phyloP scores from a whole-genome alignment of 2,888 invertebrate species.

The Dicyrtoma fusca region DNA sequence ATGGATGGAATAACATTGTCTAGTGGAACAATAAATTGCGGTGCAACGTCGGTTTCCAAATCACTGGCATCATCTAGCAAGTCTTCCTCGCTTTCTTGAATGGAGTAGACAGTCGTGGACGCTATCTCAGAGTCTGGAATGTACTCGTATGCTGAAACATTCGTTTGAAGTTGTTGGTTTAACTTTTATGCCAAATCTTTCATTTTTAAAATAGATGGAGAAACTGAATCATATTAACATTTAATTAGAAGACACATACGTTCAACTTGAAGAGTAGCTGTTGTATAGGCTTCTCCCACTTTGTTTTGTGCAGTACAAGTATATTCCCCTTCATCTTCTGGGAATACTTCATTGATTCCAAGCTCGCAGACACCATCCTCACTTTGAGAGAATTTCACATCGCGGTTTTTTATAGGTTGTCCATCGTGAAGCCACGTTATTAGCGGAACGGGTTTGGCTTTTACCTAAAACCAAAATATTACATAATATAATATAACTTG shows the following conservation, averaged over 20 bases:
- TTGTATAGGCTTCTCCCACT: constrained; percentile 78
- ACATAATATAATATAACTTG: neutral
- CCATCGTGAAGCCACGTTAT: constrained; percentile 79
- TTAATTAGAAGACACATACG: too few species aligned
- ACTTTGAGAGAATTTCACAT: constrained; percentile 71
- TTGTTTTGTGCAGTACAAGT: constrained; percentile 80
- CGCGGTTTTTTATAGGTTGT: constrained; percentile 71
- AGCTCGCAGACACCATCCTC: constrained; percentile 78
- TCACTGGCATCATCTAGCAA: constrained; percentile 63
- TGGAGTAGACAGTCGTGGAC: constrained; percentile 62
- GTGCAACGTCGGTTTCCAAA: constrained; percentile 38
- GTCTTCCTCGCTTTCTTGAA: constrained; percentile 77
- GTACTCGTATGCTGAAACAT: constrained; percentile 83
- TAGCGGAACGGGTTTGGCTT: constrained; percentile 77
- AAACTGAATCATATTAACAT: too few species aligned
- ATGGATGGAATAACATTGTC: constrained; percentile 42
- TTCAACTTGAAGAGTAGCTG: constrained; percentile 78
- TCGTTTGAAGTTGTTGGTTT: too few species aligned
- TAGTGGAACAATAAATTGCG: constrained; percentile 39
- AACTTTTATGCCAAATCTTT: too few species aligned
- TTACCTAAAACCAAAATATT: constrained; percentile 61
- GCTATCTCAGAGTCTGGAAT: constrained; percentile 83
- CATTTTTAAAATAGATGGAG: too few species aligned
- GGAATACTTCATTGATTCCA: constrained; percentile 82
- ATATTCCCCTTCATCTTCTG: constrained; percentile 87